A percentile compares a stretch with the other conserved stretches of the same genome.
phyloP scores from a whole-genome alignment of 2,888 invertebrate genomes.

The Tetropium fuscum region DNA sequence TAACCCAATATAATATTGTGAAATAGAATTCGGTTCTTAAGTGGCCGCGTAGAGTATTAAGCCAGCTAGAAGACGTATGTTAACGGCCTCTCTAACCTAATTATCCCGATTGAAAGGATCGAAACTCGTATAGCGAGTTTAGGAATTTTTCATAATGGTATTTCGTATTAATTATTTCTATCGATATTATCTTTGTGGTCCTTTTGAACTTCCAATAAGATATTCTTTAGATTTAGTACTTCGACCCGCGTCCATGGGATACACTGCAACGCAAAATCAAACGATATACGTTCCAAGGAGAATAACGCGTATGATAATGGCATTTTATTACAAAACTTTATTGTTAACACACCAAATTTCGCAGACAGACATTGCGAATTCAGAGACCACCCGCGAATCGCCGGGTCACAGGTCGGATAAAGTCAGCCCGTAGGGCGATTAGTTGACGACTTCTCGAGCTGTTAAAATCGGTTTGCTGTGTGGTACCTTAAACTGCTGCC shows the following conservation, averaged over 20 bases:
- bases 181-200: conserved; percentile 31
- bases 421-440: conserved; percentile 42
- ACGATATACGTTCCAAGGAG: no score
- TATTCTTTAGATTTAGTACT: conserved; percentile 19
- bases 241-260: no score
- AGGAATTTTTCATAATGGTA: conserved; percentile 35
- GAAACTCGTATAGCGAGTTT: conserved; percentile 37
- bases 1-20: neutral
- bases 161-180: conserved; percentile 38
- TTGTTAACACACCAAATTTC: conserved; percentile 10
- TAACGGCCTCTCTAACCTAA: conserved; percentile 12
- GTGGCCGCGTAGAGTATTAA: neutral
- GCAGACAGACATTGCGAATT: conserved; percentile 17
- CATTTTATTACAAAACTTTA: neutral
- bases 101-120: conserved; percentile 25
- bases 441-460: conserved; percentile 39
- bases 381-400: conserved; percentile 45
- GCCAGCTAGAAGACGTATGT: conserved; percentile 6
- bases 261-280: no score
- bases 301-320: no score
- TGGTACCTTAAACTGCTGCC: conserved; percentile 34
- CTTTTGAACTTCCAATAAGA: conserved; percentile 34
- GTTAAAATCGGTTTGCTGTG: conserved; percentile 47
- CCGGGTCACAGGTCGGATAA: conserved; percentile 47
- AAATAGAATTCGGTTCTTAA: conserved; percentile 9